Percentiles rank a stretch among this genome's conserved stretches.
Conservation (phyloP, 2,797 vertebrate genomes). For the Diglossa cyanea region DNA sequence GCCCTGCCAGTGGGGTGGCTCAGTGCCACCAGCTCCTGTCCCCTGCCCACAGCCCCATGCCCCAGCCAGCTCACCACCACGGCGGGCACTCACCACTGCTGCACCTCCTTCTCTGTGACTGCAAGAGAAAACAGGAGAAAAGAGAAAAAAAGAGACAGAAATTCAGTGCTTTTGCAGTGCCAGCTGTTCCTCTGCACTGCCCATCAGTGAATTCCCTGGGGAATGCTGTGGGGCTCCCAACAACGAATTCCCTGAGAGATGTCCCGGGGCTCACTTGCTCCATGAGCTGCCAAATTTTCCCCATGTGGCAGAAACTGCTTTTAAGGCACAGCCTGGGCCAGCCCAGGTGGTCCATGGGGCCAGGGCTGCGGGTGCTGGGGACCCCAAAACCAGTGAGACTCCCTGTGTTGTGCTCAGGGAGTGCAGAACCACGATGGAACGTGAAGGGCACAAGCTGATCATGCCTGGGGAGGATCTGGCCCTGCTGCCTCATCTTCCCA, state of each 20-base stretch:
- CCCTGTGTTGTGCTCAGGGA: background rate
- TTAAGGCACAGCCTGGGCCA: background rate
- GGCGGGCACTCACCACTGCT: slow-evolving; percentile 81
- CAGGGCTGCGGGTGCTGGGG: background rate
- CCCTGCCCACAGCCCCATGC: accelerated
- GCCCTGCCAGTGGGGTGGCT: background rate
- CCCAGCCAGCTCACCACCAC: background rate
- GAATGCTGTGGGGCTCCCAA: background rate
- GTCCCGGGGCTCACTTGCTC: accelerated
- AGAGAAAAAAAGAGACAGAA: background rate
- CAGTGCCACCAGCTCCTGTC: background rate
- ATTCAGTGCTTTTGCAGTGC: background rate
- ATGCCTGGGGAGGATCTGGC: background rate
- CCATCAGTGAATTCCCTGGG: too few species aligned
- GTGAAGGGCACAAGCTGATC: accelerated
- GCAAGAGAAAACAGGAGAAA: slow-evolving; percentile 62
- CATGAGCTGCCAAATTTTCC: accelerated
- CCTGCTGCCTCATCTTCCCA: background rate
- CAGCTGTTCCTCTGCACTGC: background rate
- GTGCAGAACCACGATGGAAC: accelerated
- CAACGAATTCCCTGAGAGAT: background rate
- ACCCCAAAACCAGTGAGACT: background rate
- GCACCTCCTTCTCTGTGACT: slow-evolving; percentile 87
- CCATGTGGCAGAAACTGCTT: background rate
- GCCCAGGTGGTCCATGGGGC: accelerated